A percentile compares a stretch with the other conserved stretches of the same genome.
Conservation (phyloP, 2,888 invertebrate species). For the Eutolmus rufibarbis region DNA sequence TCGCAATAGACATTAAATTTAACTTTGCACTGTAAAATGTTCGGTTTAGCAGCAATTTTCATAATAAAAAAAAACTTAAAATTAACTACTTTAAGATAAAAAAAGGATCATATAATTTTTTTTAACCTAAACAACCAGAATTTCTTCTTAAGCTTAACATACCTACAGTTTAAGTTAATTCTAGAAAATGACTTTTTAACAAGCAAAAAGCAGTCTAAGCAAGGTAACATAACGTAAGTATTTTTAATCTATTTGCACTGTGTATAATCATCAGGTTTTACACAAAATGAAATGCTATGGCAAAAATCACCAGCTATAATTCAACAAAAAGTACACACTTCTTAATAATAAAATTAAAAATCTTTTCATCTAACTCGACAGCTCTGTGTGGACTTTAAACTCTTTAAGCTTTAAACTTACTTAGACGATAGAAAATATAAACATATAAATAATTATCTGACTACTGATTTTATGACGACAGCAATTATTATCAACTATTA, state of each 20-base stretch:
- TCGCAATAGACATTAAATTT: no score
- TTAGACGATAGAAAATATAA: background rate
- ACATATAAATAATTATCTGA: background rate
- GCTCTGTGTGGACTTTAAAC: background rate
- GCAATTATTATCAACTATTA: background rate
- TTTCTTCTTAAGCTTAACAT: background rate
- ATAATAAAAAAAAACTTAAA: background rate
- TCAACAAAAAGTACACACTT: no score
- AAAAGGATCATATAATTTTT: background rate
- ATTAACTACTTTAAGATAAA: background rate
- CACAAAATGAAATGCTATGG: background rate
- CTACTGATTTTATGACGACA: background rate
- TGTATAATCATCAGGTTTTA: background rate
- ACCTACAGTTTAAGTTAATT: background rate
- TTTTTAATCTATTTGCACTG: background rate
- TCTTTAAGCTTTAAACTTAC: background rate
- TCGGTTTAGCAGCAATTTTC: no score
- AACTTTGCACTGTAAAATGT: no score
- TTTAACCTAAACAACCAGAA: background rate
- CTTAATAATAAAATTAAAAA: background rate
- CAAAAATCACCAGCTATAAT: background rate
- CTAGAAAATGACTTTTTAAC: background rate
- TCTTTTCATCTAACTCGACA: background rate
- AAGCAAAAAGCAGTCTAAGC: background rate
- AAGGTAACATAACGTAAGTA: background rate